Base-by-base conservation (phyloP, 2,113 vertebrate species). In the Lipotes vexillifer region DNA sequence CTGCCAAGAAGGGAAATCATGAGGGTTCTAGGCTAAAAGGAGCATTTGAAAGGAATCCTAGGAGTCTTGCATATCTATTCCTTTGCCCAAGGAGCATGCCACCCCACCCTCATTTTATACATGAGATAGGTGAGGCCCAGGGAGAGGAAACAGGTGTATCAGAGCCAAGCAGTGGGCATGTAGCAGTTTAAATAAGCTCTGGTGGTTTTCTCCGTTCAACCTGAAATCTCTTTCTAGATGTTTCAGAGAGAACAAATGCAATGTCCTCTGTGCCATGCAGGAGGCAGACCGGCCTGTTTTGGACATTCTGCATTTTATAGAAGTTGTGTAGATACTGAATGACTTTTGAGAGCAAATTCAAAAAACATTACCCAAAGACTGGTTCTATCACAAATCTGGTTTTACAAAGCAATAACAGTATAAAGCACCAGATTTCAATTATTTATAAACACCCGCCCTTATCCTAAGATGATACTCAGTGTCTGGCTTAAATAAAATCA, bases 401-500 rank as follows among this genome's bases (percentile, higher is more conserved):
- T 92, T 93, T 92, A 96, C 29, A 92, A 92, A 87, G 80, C 63
- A 95, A 65, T 93, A 87, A 93, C 5, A 9, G 83, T 68, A 93
- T 74, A 84, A 92, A 97, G 74, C 23, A 80, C 49, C 5, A 59
- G 72, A 93, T 96, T 92, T 96, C 83, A 93, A 81, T 96, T 94
- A 97, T 94, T 98, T 96, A 90, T 84, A 96, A 88, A 84, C 41
- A 92, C 44, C 84, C 81, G 33, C 33, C 71, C 44, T 97, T 96
- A 97, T 96, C 87, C 65, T 86, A 90, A 92, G 83, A 92, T 92
- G 84, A 65, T 83, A 95, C 38, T 88, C n/a, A 15, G 65, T 81
- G 63, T 93, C 96, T 92, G 36, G 36, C 66, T 95, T 96, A 96
- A 95, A 93, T 94, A 92, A 96, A 93, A 96, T 93, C 87, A 93